Evolutionary conservation across 2,888 invertebrate genomes (phyloP).

Genomic region (Clistopyga incitator): DNA sequence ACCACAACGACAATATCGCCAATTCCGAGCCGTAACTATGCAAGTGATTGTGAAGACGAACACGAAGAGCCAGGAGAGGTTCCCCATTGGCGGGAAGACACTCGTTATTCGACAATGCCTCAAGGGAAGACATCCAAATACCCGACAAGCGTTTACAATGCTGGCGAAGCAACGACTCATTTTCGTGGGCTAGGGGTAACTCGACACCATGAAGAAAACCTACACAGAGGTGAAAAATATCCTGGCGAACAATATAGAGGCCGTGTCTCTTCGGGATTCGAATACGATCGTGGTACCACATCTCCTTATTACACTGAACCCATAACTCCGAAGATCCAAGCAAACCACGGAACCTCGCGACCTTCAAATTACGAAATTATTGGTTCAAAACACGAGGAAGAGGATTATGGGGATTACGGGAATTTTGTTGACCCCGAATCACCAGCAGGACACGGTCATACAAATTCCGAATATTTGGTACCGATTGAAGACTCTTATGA

Average conservation of each 20-base stretch:
- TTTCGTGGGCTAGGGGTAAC: not conserved
- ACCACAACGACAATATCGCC: slow-evolving; percentile 6
- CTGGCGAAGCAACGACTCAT: not conserved
- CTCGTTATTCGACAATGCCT: not conserved
- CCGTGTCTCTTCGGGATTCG: not conserved
- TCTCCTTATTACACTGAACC: slow-evolving; percentile 1
- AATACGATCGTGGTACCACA: not conserved
- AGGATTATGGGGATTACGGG: slow-evolving; percentile 3
- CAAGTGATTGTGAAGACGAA: slow-evolving; percentile 14
- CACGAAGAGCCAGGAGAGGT: slow-evolving; percentile 2
- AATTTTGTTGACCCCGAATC: not conserved
- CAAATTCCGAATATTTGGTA: not conserved
- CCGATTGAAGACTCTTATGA: not conserved
- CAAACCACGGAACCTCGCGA: not conserved
- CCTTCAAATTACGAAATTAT: not conserved
- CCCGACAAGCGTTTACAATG: not conserved
- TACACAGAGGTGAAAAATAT: not conserved
- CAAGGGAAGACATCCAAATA: slow-evolving; percentile 1
- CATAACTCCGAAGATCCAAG: not conserved
- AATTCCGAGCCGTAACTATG: not conserved
- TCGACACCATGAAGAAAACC: not conserved
- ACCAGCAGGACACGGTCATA: not conserved
- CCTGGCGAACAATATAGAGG: not conserved
- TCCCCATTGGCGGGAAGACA: not conserved
- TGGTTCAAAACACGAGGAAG: not conserved